phyloP scores from a whole-genome alignment of 2,113 vertebrate species.

The Pachyramphus minor region DNA sequence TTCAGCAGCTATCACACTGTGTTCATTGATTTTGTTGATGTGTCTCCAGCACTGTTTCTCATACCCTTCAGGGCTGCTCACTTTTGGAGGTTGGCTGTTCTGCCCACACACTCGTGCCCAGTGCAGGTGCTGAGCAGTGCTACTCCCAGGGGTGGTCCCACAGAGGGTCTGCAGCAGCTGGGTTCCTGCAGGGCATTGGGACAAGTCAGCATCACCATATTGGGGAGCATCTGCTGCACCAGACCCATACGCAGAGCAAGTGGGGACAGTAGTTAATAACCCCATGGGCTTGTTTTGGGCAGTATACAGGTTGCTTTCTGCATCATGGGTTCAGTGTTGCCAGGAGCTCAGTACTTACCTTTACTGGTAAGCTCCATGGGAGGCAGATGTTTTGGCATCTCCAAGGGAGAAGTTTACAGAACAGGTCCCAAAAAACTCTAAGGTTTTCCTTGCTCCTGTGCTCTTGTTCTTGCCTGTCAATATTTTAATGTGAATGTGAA shows the following conservation, averaged over 20 bases:
- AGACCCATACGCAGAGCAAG: background rate
- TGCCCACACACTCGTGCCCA: background rate
- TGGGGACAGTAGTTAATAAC: background rate
- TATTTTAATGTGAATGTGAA: background rate
- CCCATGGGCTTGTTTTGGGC: rapidly evolving
- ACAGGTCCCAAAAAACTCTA: background rate
- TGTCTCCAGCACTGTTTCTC: background rate
- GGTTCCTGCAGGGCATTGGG: background rate
- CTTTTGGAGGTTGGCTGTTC: background rate
- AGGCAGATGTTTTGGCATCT: background rate
- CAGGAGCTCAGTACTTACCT: background rate
- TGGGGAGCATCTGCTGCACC: background rate
- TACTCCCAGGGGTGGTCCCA: background rate
- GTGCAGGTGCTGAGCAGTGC: background rate
- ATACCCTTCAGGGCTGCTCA: background rate
- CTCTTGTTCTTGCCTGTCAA: background rate
- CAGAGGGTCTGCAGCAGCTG: background rate
- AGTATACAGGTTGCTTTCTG: background rate
- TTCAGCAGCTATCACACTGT: background rate
- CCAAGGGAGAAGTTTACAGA: background rate
- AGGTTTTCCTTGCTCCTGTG: background rate
- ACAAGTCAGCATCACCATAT: background rate
- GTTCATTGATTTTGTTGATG: background rate
- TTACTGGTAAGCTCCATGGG: background rate
- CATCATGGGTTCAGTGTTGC: background rate